These are phyloP conservation scores for Mionectes olivaceus DNA, from an alignment of 2,797 vertebrate genomes.

Conservation along the genomic window DNA sequence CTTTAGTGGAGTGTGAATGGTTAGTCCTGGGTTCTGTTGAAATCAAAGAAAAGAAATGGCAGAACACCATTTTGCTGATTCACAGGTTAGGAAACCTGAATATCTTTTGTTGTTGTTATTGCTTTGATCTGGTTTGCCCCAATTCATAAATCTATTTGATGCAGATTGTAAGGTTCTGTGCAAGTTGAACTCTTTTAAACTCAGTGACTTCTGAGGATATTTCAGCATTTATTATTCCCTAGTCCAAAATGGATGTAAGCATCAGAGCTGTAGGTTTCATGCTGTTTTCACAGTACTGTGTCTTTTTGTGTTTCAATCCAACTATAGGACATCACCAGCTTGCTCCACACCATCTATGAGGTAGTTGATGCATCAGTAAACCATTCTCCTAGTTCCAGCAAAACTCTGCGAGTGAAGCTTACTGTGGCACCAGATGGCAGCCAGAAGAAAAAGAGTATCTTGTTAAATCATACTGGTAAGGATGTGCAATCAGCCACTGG, in stretches of 20 bases:
- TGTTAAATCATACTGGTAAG: slow-evolving; percentile 87
- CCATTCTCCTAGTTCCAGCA: slow-evolving; percentile 95
- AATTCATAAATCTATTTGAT: not conserved
- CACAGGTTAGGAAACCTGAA: not conserved
- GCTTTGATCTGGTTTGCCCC: not conserved
- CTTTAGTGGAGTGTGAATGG: not conserved
- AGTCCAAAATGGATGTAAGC: not conserved
- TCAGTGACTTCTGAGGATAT: not conserved
- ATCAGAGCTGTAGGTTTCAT: not conserved
- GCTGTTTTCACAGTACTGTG: not conserved
- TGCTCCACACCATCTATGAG: slow-evolving; percentile 98
- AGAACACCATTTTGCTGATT: not conserved
- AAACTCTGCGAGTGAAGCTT: slow-evolving; percentile 95
- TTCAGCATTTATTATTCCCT: not conserved
- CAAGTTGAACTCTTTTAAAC: not conserved
- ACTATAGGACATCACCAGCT: slow-evolving; percentile 94
- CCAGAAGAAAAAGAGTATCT: slow-evolving; percentile 88
- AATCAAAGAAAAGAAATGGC: not conserved
- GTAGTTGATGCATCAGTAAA: slow-evolving; percentile 97
- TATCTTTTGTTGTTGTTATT: not conserved
- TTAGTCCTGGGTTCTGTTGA: not conserved
- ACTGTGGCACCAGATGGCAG: slow-evolving; percentile 94
- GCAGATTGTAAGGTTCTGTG: not conserved
- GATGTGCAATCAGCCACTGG: not conserved
- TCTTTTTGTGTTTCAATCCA: slow-evolving; percentile 41